A percentile compares a stretch with the other conserved stretches of the same genome.
Conservation (phyloP, 2,113 vertebrate species). For the Grammomys surdaster region DNA sequence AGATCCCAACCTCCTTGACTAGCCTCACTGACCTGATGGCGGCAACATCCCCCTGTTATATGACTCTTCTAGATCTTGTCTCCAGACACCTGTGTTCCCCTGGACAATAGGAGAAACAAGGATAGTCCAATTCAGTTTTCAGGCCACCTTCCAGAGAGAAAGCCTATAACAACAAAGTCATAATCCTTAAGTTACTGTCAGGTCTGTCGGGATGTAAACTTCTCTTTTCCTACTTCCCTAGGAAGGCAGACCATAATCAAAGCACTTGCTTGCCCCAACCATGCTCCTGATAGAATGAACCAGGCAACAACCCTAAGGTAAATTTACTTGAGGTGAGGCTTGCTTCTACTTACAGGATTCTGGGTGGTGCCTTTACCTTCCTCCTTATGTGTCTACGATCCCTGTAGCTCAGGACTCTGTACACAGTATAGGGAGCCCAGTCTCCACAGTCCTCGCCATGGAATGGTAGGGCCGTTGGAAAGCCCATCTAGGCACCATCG, state of each 20-base stretch:
- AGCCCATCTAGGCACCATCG: constrained; percentile 62
- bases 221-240: not conserved
- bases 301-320: not conserved
- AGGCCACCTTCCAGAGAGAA: constrained; percentile 55
- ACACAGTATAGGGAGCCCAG: not conserved
- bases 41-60: constrained; percentile 61
- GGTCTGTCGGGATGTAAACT: not conserved
- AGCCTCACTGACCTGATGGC: constrained; percentile 75
- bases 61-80: constrained; percentile 61
- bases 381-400: not conserved
- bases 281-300: constrained; percentile 11
- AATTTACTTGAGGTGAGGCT: constrained; percentile 11
- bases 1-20: not conserved
- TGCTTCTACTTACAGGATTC: constrained; percentile 5
- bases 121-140: constrained; percentile 61
- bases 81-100: constrained; percentile 62
- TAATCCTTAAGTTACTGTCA: constrained; percentile 26
- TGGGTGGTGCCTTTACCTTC: constrained; percentile 59
- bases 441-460: constrained; percentile 64
- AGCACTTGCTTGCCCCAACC: not conserved
- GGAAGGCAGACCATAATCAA: not conserved
- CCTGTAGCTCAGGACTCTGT: not conserved
- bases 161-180: constrained; percentile 58
- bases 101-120: constrained; percentile 74
- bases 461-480: constrained; percentile 29